A percentile compares a stretch with the other conserved stretches of the same genome.
Conservation (phyloP, 2,797 vertebrate species). For the Acanthornis magna region DNA sequence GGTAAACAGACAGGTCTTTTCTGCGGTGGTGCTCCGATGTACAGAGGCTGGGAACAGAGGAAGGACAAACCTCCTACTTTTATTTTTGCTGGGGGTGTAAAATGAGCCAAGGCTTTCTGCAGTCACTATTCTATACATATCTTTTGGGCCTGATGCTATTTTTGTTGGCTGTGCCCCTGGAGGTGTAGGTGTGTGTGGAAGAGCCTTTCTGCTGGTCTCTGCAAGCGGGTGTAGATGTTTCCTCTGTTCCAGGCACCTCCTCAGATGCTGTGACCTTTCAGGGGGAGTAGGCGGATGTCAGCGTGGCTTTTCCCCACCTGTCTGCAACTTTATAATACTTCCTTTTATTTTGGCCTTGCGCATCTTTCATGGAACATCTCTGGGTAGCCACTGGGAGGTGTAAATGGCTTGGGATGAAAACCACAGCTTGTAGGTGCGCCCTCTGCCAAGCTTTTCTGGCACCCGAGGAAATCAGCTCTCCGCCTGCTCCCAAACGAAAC, state of each 20-base stretch:
- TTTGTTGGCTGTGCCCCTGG: slow-evolving; percentile 33
- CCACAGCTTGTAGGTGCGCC: slow-evolving; percentile 20
- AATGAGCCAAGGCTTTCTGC: neutral
- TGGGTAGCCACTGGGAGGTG: slow-evolving; percentile 48
- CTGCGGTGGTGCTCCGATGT: neutral
- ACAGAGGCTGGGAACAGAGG: neutral
- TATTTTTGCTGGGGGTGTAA: slow-evolving; percentile 56
- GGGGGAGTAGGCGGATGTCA: slow-evolving; percentile 9
- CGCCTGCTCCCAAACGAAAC: slow-evolving; percentile 56
- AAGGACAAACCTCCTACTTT: slow-evolving; percentile 44
- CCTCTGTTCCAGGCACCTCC: neutral
- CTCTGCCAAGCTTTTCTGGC: slow-evolving; percentile 43
- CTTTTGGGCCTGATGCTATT: slow-evolving; percentile 36
- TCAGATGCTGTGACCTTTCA: neutral
- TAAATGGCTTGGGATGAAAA: slow-evolving; percentile 35
- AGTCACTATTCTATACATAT: slow-evolving; percentile 49
- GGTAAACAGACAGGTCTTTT: neutral
- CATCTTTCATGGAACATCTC: slow-evolving; percentile 21
- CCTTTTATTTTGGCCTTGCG: neutral
- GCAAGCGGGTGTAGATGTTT: neutral
- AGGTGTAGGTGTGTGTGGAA: slow-evolving; percentile 26
- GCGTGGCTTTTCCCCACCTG: neutral
- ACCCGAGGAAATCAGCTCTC: neutral
- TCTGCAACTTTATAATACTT: slow-evolving; percentile 18
- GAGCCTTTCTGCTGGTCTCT: slow-evolving; percentile 14